Base-by-base conservation (phyloP, 2,113 vertebrate genomes). In the Oreotrochilus melanogaster region DNA sequence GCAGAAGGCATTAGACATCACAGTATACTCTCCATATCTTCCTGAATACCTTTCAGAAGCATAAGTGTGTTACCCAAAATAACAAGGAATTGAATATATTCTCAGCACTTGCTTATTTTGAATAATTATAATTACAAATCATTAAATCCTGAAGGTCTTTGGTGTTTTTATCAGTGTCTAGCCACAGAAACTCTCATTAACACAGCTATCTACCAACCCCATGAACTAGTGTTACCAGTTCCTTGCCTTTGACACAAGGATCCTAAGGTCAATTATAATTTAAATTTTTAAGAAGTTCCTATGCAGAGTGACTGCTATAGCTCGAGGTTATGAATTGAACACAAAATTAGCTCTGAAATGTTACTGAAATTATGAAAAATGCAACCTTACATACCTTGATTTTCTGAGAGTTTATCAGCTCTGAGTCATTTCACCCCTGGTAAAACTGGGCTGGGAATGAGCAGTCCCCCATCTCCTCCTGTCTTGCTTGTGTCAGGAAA, bases 371-470 rank as follows among this genome's bases (percentile, higher is more conserved):
- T 39, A 65, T 35, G 14, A 65, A 76, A 73, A 81, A 45, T 31
- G 23, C 0, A 2, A 57, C 16, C 10, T 50, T 28, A 50, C 5
- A 1, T 9, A 42, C 30, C 16, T 31, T 54, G 10, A 54, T 78
- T 84, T 93, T 69, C 70, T 79, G 15, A 17, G 9, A 47, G 6
- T 30, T 0, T 7, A 28, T 61, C 61, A 80, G 19, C 57, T 67
- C 4, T 10, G n/a, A 42, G 24, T 56, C 30, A 17, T 50, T 78
- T 81, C n/a, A 74, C 8, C 21, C 9, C 27, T 8, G 8, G 28
- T 43, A 69, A 64, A 83, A 74, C 12, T 2, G 1, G 42, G 30
- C 30, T 1, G 3, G 18, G 14, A 13, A 43, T 0, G 0, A 84
- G n/a, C n/a, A 50, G 30, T 19, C 18, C 30, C 5, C 9, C 2